These are phyloP conservation scores for Chydorus sphaericus DNA, from an alignment of 2,888 invertebrate species.

Conservation along the genomic window DNA sequence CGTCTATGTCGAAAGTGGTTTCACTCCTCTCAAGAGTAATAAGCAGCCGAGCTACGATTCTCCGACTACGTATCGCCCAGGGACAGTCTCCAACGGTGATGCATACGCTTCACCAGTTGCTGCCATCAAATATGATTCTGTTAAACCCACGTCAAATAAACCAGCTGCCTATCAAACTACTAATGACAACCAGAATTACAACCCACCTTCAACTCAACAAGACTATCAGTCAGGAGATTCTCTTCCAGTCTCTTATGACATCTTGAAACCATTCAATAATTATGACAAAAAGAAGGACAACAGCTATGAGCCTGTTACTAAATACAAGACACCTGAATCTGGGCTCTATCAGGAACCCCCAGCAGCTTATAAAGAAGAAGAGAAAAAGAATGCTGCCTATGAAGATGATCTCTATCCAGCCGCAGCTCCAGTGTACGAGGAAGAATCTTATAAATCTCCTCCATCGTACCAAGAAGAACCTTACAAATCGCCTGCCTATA, in stretches of 20 bases:
- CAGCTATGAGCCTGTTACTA: neutral
- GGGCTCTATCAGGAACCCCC: neutral
- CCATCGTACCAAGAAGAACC: too few species aligned
- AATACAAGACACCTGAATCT: conserved; percentile 1
- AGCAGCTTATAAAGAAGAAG: neutral
- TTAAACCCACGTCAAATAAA: too few species aligned
- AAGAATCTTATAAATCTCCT: too few species aligned
- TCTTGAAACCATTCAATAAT: neutral
- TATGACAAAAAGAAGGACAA: neutral
- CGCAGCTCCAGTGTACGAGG: too few species aligned
- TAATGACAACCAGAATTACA: too few species aligned
- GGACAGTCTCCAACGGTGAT: neutral
- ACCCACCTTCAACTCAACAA: neutral
- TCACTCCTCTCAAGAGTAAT: neutral
- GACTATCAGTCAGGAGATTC: too few species aligned
- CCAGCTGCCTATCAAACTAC: too few species aligned
- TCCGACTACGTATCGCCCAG: neutral
- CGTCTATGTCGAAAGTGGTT: neutral
- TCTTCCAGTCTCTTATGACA: neutral
- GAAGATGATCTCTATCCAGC: too few species aligned
- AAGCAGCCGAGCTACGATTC: neutral
- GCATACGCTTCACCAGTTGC: neutral
- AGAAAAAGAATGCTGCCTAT: too few species aligned
- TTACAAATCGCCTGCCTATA: too few species aligned
- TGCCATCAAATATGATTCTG: too few species aligned